Evolutionary conservation across 2,113 vertebrate species (phyloP).

Genomic region (Ictidomys tridecemlineatus): DNA sequence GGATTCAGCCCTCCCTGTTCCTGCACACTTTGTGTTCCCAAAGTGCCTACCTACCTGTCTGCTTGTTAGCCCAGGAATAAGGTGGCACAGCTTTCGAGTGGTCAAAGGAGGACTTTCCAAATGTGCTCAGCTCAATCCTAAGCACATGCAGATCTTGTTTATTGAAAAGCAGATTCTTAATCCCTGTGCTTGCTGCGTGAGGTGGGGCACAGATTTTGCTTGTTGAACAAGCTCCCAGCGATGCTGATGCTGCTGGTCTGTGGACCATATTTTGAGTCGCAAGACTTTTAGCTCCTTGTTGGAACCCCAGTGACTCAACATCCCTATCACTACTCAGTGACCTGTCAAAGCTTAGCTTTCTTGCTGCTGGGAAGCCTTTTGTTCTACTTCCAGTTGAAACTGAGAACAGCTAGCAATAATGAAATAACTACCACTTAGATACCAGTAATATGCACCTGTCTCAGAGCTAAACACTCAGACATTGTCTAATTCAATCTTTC

Average conservation of each 20-base stretch:
- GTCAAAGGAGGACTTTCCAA: not conserved
- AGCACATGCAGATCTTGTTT: not conserved
- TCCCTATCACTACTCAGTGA: not conserved
- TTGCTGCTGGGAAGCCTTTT: not conserved
- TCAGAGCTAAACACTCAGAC: not conserved
- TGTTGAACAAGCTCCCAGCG: not conserved
- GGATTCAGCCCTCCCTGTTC: not conserved
- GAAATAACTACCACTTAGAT: not conserved
- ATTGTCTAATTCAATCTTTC: not conserved
- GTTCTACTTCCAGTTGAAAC: not conserved
- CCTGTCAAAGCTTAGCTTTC: not conserved
- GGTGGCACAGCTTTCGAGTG: not conserved
- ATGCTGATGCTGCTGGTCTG: not conserved
- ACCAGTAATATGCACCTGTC: not conserved
- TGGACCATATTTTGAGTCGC: too few relatives aligned
- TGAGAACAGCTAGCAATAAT: not conserved
- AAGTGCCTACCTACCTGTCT: not conserved
- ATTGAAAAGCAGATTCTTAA: not conserved
- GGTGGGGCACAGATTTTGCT: not conserved
- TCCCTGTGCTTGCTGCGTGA: fast-evolving
- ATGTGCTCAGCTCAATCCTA: not conserved
- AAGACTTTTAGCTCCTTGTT: not conserved
- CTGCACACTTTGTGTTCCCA: not conserved
- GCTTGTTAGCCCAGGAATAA: not conserved
- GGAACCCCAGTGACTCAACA: not conserved